Base-by-base conservation (phyloP, 64 coral and sea anemone species). In the Montipora foliosa region DNA sequence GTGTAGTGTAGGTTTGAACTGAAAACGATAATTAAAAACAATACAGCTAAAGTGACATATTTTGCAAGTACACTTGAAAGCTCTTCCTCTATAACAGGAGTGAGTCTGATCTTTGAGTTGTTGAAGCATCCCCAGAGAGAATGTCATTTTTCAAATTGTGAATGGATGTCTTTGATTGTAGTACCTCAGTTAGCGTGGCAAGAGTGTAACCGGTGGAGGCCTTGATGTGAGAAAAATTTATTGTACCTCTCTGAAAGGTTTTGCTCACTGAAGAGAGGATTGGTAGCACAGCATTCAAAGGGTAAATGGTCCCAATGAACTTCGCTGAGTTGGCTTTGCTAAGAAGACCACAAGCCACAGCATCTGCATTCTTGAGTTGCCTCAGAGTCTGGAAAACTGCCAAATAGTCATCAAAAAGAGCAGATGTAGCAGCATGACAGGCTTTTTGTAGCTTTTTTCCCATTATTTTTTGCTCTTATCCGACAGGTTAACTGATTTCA, bases 231-330 rank as follows among this genome's bases (percentile, higher is more conserved):
- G 76, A 90, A 14, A 90, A 80, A 15, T 79, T 79, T 58, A 89
- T 89, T 78, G 74, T 78, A 47, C 29, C 87, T 50, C 77, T 89
- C 73, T 89, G 87, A 77, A 89, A 89, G 53, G 73, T 78, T 22
- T 89, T 89, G 87, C 87, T 89, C 20, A 89, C 51, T n/a, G 87
- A 89, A 89, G 74, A 89, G 87, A 89, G 74, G 15, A 78, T 89
- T 12, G 87, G 74, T 21, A 89, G 87, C 57, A 90, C 58, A 44
- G 75, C 25, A 45, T 90, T 90, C 24, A 91, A 79, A 77, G 73
- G 81, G 10, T 81, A 91, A 47, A 91, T 81, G 44, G 44, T 47
- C 73, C 77, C 60, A 74, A 91, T 91, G 62, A 91, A 81, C 47
- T 91, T 91, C 66, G 77, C 48, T 69, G 89, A 68, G 4, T 81